Percentiles rank a stretch among this genome's conserved stretches.
Conservation (phyloP, 2,113 vertebrate species). For the Ameiurus melas region DNA sequence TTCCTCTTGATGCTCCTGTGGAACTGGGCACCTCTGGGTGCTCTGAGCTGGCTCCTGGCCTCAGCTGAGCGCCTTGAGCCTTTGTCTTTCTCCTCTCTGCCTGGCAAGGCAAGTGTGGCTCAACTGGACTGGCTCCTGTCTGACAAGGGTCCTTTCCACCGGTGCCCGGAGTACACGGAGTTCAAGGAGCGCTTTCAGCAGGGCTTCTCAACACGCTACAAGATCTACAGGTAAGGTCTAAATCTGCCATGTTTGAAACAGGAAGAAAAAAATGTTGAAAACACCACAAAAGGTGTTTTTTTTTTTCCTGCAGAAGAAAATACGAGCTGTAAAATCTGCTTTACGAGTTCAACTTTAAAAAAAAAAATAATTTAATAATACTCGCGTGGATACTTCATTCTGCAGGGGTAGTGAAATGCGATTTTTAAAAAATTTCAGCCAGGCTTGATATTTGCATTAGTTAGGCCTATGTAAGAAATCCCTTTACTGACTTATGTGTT, state of each 20-base stretch:
- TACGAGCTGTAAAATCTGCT: neutral
- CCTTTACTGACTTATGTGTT: slow-evolving; percentile 14
- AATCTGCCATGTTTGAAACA: neutral
- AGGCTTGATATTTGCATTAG: slow-evolving; percentile 1
- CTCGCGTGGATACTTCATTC: neutral
- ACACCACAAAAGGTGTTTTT: neutral
- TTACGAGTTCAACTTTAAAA: neutral
- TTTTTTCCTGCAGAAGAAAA: neutral
- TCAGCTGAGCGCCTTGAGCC: slow-evolving; percentile 81
- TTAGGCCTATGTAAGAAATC: slow-evolving; percentile 6
- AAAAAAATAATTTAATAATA: neutral
- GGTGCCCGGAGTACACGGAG: slow-evolving; percentile 90
- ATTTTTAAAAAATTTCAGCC: neutral
- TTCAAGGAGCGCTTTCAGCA: slow-evolving; percentile 94
- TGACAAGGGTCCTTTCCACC: slow-evolving; percentile 94
- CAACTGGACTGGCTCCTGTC: slow-evolving; percentile 95
- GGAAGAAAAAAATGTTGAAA: neutral
- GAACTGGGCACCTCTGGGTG: slow-evolving; percentile 69
- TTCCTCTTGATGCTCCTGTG: slow-evolving; percentile 74
- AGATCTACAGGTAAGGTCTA: slow-evolving; percentile 92
- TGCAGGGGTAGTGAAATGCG: slow-evolving; percentile 1
- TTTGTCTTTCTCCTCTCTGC: slow-evolving; percentile 65
- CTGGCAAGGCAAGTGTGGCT: slow-evolving; percentile 64
- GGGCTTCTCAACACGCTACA: slow-evolving; percentile 96
- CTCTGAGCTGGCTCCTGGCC: slow-evolving; percentile 75